Percentiles rank a stretch among this genome's conserved stretches.
phyloP scores from a whole-genome alignment of 1,140 invertebrate species.

The Pseudachorutes palmiensis region DNA sequence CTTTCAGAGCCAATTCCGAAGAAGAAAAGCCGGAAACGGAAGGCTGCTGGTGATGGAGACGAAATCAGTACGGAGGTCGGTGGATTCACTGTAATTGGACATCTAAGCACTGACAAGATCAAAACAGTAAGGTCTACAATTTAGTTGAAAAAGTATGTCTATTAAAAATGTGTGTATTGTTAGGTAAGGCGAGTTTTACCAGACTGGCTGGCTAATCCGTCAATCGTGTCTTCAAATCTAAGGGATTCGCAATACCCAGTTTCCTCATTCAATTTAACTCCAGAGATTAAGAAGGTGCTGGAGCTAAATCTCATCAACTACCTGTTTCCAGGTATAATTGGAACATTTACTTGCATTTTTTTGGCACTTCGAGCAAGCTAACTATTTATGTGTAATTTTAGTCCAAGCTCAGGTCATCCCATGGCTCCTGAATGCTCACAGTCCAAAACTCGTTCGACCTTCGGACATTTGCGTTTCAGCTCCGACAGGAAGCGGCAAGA shows the following conservation, averaged over 20 bases:
- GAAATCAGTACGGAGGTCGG: constrained; percentile 23
- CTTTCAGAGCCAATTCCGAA: too few species aligned
- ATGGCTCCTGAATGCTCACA: constrained; percentile 59
- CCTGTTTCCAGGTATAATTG: constrained; percentile 65
- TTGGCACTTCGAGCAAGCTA: too few species aligned
- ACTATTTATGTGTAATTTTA: constrained; percentile 44
- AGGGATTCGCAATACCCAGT: constrained; percentile 52
- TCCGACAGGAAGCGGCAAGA: constrained; percentile 97
- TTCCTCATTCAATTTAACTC: constrained; percentile 53
- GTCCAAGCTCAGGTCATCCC: constrained; percentile 80
- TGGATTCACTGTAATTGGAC: constrained; percentile 34
- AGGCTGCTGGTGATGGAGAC: constrained; percentile 13
- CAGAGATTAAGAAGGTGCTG: constrained; percentile 55
- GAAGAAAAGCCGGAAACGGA: not conserved
- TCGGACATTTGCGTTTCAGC: constrained; percentile 93
- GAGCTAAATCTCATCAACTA: constrained; percentile 62
- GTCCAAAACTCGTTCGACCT: constrained; percentile 56
- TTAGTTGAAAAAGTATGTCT: constrained; percentile 39
- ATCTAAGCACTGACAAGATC: constrained; percentile 19
- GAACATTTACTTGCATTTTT: too few species aligned
- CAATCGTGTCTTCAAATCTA: constrained; percentile 62
- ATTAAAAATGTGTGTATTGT: constrained; percentile 31
- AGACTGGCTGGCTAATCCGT: constrained; percentile 74
- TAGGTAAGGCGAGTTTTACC: constrained; percentile 66
- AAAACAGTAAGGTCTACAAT: constrained; percentile 14